These are phyloP conservation scores for Heterodera schachtii DNA, from an alignment of 1,140 invertebrate genomes.

Conservation along the genomic window DNA sequence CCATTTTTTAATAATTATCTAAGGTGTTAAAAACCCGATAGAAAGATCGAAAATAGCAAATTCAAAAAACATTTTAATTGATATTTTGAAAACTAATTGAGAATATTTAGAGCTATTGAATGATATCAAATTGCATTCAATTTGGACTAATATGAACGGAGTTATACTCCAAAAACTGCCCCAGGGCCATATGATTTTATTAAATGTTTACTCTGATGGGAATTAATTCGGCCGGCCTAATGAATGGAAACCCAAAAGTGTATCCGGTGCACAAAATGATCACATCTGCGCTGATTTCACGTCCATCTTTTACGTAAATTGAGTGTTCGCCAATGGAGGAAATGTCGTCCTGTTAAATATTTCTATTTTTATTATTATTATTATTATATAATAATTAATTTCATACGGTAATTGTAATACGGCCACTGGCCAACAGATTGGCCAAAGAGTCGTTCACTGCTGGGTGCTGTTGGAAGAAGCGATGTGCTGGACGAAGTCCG, in stretches of 20 bases:
- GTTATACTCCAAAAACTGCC: too few relatives aligned
- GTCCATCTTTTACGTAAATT: constrained; percentile 66
- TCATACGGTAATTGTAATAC: constrained; percentile 66
- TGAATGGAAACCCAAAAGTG: constrained; percentile 67
- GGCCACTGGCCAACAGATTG: constrained; percentile 68
- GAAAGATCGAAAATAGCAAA: too few relatives aligned
- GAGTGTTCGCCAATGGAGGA: constrained; percentile 63
- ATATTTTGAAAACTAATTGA: too few relatives aligned
- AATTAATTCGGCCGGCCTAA: constrained; percentile 53
- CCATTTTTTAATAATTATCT: too few relatives aligned
- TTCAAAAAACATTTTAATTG: too few relatives aligned
- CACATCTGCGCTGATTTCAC: constrained; percentile 56
- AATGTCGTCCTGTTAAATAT: constrained; percentile 65
- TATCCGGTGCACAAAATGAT: constrained; percentile 68
- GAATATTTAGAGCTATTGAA: too few relatives aligned
- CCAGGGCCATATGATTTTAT: too few relatives aligned
- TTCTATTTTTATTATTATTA: constrained; percentile 21
- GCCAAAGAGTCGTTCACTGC: constrained; percentile 72
- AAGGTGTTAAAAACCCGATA: too few relatives aligned
- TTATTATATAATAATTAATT: constrained; percentile 1
- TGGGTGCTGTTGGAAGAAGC: constrained; percentile 68
- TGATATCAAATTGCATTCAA: too few relatives aligned
- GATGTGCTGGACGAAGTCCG: constrained; percentile 68
- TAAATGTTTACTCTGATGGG: neutral
- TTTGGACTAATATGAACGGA: too few relatives aligned